Evolutionary conservation across 2,888 invertebrate species (phyloP).

Genomic region (Tridacna gigas): DNA sequence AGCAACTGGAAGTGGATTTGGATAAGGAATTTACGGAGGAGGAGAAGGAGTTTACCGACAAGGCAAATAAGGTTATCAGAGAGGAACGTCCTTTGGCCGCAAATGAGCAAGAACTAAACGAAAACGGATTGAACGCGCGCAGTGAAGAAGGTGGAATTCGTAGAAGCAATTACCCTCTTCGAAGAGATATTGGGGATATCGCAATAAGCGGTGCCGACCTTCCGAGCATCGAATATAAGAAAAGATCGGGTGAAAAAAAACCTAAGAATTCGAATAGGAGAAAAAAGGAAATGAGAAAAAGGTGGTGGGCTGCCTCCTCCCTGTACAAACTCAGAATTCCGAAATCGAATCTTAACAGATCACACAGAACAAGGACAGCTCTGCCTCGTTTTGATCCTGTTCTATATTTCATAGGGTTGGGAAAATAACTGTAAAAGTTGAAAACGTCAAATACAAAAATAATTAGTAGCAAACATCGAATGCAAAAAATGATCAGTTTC

Average conservation of each 20-base stretch:
- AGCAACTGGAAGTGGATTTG: slow-evolving; percentile 20
- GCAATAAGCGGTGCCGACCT: neutral
- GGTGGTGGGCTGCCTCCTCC: slow-evolving; percentile 4
- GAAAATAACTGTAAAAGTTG: neutral
- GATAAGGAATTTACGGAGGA: neutral
- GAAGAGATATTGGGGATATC: neutral
- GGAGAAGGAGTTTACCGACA: neutral
- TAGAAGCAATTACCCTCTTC: neutral
- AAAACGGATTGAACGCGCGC: neutral
- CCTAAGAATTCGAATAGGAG: neutral
- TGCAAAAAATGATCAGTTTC: too few relatives aligned
- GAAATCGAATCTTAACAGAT: neutral
- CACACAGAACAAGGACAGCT: slow-evolving; percentile 1
- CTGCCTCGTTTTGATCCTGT: slow-evolving; percentile 15
- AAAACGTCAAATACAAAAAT: too few relatives aligned
- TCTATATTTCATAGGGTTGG: slow-evolving; percentile 9
- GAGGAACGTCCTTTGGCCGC: neutral
- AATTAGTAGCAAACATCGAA: too few relatives aligned
- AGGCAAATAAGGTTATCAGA: neutral
- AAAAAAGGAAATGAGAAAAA: neutral
- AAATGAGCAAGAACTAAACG: neutral
- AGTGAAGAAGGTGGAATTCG: neutral
- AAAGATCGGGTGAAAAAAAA: neutral
- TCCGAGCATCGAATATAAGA: neutral
- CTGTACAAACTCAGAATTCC: slow-evolving; percentile 7